These are phyloP conservation scores for Aphelocoma coerulescens DNA, from an alignment of 2,113 vertebrate species.

Conservation along the genomic window DNA sequence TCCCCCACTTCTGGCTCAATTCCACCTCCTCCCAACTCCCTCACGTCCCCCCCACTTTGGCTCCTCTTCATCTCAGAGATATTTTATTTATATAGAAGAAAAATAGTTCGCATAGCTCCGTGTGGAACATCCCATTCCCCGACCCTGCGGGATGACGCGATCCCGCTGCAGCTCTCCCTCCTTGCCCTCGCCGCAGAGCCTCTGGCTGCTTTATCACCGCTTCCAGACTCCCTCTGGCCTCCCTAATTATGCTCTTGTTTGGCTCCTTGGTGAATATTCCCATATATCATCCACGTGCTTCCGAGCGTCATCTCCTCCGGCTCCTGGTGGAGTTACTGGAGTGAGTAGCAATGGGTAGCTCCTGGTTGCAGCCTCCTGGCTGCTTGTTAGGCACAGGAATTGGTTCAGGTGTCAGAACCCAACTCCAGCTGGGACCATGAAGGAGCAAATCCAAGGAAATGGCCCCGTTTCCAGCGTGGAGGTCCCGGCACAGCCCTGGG, in stretches of 20 bases:
- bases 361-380: not conserved
- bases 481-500: not conserved
- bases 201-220: accelerated
- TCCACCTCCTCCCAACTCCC: not conserved
- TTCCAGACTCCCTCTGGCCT: not conserved
- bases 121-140: not conserved
- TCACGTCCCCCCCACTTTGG: not conserved
- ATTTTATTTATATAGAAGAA: slow-evolving; percentile 6
- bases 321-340: not conserved
- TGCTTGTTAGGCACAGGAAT: not conserved
- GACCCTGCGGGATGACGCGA: not conserved
- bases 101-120: not conserved
- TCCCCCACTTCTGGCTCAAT: not conserved
- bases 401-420: not conserved
- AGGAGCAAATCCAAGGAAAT: not conserved
- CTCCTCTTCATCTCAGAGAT: not conserved
- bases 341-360: accelerated
- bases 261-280: not conserved
- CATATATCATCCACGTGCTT: accelerated
- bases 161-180: not conserved
- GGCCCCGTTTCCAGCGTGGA: accelerated
- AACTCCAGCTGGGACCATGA: not conserved
- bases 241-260: not conserved
- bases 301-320: not conserved
- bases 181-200: accelerated